Conservation (phyloP, 2,113 vertebrate genomes). For the Hemiprocne comata region DNA sequence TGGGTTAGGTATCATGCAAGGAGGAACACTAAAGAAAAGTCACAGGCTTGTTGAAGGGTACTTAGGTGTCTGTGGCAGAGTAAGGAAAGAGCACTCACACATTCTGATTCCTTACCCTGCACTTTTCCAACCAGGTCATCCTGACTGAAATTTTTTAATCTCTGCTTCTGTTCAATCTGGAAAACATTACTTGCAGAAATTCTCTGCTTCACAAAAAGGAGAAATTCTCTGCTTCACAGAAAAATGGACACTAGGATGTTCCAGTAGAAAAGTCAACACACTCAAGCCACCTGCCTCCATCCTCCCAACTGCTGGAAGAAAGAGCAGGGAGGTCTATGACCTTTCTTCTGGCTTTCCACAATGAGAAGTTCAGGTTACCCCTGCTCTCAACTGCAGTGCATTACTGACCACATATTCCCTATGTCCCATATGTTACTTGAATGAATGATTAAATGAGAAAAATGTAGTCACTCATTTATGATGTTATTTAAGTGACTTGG, state of each 20-base stretch:
- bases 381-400: neutral
- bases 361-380: neutral
- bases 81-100: neutral
- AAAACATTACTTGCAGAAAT: neutral
- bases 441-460: neutral
- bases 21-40: neutral
- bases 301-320: neutral
- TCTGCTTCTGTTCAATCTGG: neutral
- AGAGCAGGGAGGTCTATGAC: neutral
- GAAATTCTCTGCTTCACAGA: neutral
- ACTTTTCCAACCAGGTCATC: slow-evolving; percentile 1
- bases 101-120: neutral
- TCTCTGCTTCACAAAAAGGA: neutral
- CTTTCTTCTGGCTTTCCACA: neutral
- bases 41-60: neutral
- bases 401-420: neutral
- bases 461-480: neutral
- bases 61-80: neutral
- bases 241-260: neutral
- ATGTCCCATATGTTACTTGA: neutral
- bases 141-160: neutral
- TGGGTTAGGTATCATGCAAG: neutral
- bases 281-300: neutral
- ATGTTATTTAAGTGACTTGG: neutral
- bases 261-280: neutral